A percentile compares a stretch with the other conserved stretches of the same genome.
Conservation (phyloP, 1,140 invertebrate species). For the Caenorhabditis inopinata region DNA sequence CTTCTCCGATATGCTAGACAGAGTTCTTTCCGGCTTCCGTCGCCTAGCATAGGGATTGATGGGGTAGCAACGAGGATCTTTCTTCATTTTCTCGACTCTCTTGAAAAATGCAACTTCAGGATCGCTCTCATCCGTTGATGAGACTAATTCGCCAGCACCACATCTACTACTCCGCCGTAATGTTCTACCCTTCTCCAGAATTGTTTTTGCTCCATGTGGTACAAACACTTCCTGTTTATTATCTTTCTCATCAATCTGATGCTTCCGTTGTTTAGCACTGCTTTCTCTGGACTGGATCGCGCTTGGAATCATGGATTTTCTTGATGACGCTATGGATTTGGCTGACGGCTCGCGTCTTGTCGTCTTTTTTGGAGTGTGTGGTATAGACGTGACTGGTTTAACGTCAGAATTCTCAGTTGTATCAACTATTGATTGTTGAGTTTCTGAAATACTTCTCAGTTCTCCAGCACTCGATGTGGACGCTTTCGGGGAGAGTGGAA, state of each 20-base stretch:
- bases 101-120: slow-evolving; percentile 27
- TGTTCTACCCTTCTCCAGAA: not conserved
- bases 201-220: slow-evolving; percentile 7
- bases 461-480: not conserved
- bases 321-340: slow-evolving; percentile 1
- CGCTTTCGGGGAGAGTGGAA: slow-evolving; percentile 17
- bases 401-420: not conserved
- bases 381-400: not conserved
- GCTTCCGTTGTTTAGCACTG: not conserved
- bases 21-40: slow-evolving; percentile 19
- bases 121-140: slow-evolving; percentile 40
- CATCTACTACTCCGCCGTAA: not conserved
- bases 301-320: not conserved
- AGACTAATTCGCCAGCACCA: not conserved
- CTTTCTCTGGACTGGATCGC: not conserved
- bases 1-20: slow-evolving; percentile 44
- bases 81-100: not conserved
- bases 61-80: not conserved
- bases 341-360: not conserved
- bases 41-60: not conserved
- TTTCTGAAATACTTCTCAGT: not conserved
- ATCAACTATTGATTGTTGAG: not conserved
- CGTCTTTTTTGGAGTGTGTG: not conserved
- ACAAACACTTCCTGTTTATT: slow-evolving; percentile 22
- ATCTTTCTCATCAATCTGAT: slow-evolving; percentile 19